Base-by-base conservation (phyloP, 2,113 vertebrate species). In the Callipepla californica region DNA sequence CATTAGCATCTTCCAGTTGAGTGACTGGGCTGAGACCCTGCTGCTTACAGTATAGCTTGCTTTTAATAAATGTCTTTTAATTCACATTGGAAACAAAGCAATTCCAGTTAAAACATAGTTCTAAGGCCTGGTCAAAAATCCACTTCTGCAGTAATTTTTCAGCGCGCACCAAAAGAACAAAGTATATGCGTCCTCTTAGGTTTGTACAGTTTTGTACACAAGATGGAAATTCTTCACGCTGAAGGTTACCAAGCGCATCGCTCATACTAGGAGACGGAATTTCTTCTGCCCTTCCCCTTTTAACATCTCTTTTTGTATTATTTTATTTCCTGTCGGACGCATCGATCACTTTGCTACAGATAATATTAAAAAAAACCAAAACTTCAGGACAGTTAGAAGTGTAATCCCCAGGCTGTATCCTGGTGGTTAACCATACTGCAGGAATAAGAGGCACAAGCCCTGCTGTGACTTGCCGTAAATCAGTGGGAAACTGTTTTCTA, bases 1-100 rank as follows among this genome's bases (percentile, higher is more conserved):
- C 23, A 92, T 96, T 62, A 97, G 97, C 59, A 16, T 11, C 18
- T 38, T 87, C 38, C 12, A 72, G 16, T 5, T n/a, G 55, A 20
- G 55, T 58, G 55, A 47, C 61, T 34, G 40, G 32, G 26, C 45
- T 59, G 81, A 81, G 57, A 63, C 11, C 21, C 42, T 62, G 26
- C 18, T 78, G 58, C 26, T 51, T 85, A 82, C 58, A 73, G 45
- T n/a, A 48, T 3, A 0, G 0, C 20, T 77, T 26, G 30, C 30
- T 92, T 88, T 44, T 4, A 1, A 36, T 51, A 36, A 85, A 87
- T 1, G 21, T 6, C 50, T 83, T 94, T 93, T 59, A 34, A 50
- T 79, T 77, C 0, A 0, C 69, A 51, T 18, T 45, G 63, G 67
- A 76, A 87, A 61, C 23, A 76, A 73, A 42, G 34, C 16, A 55